Percentiles rank a stretch among this genome's conserved stretches.
Evolutionary conservation across 2,888 invertebrate genomes (phyloP).

Genomic region (Stramonita haemastoma): DNA sequence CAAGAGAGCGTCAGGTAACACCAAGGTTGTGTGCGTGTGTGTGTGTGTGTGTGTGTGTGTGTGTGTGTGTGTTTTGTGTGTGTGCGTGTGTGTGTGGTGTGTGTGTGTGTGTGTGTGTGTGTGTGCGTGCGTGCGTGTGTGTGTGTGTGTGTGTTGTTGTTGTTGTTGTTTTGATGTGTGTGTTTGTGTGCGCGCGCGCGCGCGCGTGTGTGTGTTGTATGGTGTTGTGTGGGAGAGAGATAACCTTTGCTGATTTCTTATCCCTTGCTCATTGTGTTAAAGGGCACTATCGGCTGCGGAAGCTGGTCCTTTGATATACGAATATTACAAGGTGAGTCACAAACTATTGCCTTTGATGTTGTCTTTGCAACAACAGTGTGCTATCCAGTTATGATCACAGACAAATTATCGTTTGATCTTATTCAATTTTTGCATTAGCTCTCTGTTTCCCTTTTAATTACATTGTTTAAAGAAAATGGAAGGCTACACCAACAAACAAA

Average conservation of each 20-base stretch:
- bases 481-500: too few relatives aligned
- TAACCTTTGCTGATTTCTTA: too few relatives aligned
- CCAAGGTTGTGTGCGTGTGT: neutral
- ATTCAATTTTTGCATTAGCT: too few relatives aligned
- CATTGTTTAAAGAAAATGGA: too few relatives aligned
- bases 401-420: too few relatives aligned
- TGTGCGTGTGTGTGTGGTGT: neutral
- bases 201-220: too few relatives aligned
- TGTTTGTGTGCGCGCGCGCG: neutral
- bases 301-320: conserved; percentile 68
- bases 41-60: neutral
- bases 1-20: conserved; percentile 65
- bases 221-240: too few relatives aligned
- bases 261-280: conserved; percentile 35
- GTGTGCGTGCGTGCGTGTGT: neutral
- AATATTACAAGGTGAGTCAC: conserved; percentile 69
- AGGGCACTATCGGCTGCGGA: conserved; percentile 66
- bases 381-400: too few relatives aligned
- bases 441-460: too few relatives aligned
- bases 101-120: neutral
- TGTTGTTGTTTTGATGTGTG: neutral
- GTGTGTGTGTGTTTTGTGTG: neutral
- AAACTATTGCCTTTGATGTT: neutral
- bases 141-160: neutral
- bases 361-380: too few relatives aligned